Conservation (phyloP, 2,888 invertebrate genomes). For the Drosophila merina region DNA sequence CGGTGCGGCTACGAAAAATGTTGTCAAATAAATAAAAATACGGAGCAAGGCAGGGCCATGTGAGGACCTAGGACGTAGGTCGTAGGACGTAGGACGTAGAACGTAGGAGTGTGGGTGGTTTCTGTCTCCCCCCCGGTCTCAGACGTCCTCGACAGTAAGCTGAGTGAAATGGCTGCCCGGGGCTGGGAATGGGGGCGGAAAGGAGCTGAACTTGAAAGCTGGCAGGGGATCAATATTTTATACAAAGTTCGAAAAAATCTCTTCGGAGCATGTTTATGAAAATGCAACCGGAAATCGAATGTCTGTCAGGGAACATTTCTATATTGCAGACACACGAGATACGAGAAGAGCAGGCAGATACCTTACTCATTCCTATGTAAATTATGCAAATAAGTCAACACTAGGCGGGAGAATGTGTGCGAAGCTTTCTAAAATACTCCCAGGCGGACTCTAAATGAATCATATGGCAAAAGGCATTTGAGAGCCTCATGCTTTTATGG, state of each 20-base stretch:
- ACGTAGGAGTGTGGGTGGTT: conserved; percentile 54
- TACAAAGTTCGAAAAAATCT: conserved; percentile 51
- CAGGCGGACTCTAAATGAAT: conserved; percentile 58
- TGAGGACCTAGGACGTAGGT: conserved; percentile 19
- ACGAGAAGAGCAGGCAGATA: conserved; percentile 7
- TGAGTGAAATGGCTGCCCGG: conserved; percentile 64
- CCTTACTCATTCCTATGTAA: conserved; percentile 39
- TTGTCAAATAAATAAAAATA: conserved; percentile 61
- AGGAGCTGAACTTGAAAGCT: conserved; percentile 60
- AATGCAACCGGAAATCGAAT: conserved; percentile 75
- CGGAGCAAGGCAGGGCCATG: conserved; percentile 13
- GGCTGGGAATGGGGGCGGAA: conserved; percentile 30
- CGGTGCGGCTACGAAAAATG: conserved; percentile 67
- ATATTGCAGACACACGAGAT: conserved; percentile 31
- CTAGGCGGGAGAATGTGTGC: conserved; percentile 27
- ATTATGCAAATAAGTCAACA: conserved; percentile 68
- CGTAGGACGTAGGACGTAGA: background rate
- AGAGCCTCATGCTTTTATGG: conserved; percentile 58
- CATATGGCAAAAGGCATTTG: conserved; percentile 67
- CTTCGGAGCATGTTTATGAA: conserved; percentile 70
- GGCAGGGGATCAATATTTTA: conserved; percentile 66
- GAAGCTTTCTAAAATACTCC: conserved; percentile 24
- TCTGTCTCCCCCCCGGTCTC: conserved; percentile 43
- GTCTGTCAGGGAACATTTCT: conserved; percentile 70
- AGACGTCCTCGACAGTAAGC: conserved; percentile 67